Evolutionary conservation across 2,888 invertebrate species (phyloP), one percentile per base, ranked within the genome.

Genomic region (Cylloceria caligata): DNA sequence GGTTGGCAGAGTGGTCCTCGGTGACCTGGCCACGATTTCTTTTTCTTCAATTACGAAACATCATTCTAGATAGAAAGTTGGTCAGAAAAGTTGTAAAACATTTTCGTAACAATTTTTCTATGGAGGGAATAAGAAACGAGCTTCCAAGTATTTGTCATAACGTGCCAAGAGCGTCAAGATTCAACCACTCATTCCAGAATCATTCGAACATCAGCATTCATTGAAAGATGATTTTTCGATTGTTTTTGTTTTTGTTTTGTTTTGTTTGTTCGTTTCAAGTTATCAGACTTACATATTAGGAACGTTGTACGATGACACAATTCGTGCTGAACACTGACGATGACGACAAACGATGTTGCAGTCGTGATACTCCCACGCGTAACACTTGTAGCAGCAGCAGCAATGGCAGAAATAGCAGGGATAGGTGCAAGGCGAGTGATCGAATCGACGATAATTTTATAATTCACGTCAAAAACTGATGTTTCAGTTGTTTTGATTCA

Each of bases 261-360:
- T 39, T 42, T 4, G 36, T 24, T 55, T 11, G 49, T 19, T 52
- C 21, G 13, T 21, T 69, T 39, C n/a, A 19, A n/a, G 34, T 24
- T 57, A 19, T 4, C 42, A 62, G 45, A 81, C 81, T 77, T 77
- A 81, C 81, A 62, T 81, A 64, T 81, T 77, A 76, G 68, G 77
- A 81, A 81, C 68, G 73, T 77, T 64, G 72, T 47, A 52, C 30
- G 72, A 72, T 2, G 72, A 77, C 72, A 77, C 68, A 77, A 81
- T 19, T 60, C 11, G 27, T 27, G 30, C 42, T 45, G 72, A n/a
- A 34, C 57, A 60, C 60, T 30, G 57, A 57, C 39, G 55, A 27
- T 34, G 42, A 57, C 30, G 67, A 67, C 42, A 30, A 67, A 72
- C 30, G 45, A 47, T 60, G 27, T 30, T 60, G 42, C 47, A 34